phyloP scores from a whole-genome alignment of 2,888 invertebrate genomes.

The Ganaspis brasiliensis region DNA sequence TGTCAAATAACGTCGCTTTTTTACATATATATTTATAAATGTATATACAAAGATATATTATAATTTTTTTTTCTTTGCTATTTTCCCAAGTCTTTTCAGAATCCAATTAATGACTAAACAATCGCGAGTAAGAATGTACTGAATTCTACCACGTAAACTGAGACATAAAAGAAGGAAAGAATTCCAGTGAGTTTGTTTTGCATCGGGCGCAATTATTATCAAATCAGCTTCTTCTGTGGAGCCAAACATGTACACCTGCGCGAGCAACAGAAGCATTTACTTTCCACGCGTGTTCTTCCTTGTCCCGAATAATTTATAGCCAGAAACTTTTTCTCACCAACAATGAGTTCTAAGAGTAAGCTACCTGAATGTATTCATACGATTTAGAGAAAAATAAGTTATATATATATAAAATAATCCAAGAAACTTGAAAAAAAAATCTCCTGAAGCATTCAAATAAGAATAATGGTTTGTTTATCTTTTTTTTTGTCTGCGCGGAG shows the following conservation, averaged over 20 bases:
- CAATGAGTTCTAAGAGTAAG: not conserved
- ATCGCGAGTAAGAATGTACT: conserved; percentile 34
- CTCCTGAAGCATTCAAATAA: too few relatives aligned
- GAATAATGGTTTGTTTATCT: too few relatives aligned
- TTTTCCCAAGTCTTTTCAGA: conserved; percentile 14
- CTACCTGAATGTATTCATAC: not conserved
- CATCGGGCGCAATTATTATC: conserved; percentile 38
- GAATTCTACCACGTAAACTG: conserved; percentile 32
- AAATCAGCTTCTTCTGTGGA: conserved; percentile 36
- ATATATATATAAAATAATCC: not conserved
- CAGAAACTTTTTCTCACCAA: conserved; percentile 4
- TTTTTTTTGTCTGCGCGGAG: too few relatives aligned
- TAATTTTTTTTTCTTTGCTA: not conserved
- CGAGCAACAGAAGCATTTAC: conserved; percentile 28
- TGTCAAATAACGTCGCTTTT: too few relatives aligned
- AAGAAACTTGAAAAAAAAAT: not conserved
- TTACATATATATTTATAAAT: too few relatives aligned
- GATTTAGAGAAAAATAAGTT: not conserved
- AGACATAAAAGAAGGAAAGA: conserved; percentile 31
- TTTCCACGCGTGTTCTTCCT: conserved; percentile 33
- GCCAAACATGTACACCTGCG: conserved; percentile 23
- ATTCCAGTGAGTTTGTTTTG: conserved; percentile 34
- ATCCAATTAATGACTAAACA: conserved; percentile 37
- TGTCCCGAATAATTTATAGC: conserved; percentile 30
- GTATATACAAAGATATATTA: too few relatives aligned